phyloP scores from a whole-genome alignment of 1,140 invertebrate genomes.

The Dufourea novaeangliae region DNA sequence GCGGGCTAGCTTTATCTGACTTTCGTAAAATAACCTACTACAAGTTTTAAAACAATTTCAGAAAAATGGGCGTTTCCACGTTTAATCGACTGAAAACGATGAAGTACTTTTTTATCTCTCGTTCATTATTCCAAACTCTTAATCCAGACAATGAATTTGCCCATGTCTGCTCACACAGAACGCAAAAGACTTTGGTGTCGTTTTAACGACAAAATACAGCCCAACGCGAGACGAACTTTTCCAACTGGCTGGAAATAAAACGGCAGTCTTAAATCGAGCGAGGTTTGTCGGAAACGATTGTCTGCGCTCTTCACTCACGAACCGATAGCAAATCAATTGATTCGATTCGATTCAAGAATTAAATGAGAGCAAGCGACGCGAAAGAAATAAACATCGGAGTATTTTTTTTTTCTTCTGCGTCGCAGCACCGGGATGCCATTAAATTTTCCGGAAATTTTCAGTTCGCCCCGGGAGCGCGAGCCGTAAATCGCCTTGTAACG shows the following conservation, averaged over 20 bases:
- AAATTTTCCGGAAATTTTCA: conserved; percentile 25
- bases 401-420: too few relatives aligned
- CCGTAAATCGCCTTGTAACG: conserved; percentile 29
- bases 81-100: too few relatives aligned
- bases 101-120: too few relatives aligned
- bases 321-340: not conserved
- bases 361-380: not conserved
- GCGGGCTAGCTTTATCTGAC: too few relatives aligned
- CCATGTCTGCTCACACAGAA: too few relatives aligned
- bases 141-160: too few relatives aligned
- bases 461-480: conserved; percentile 1
- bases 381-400: not conserved
- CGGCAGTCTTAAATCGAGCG: conserved; percentile 22
- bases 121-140: too few relatives aligned
- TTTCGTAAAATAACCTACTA: too few relatives aligned
- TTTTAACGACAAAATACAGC: not conserved
- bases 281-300: conserved; percentile 18
- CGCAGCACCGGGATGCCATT: not conserved
- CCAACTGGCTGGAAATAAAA: conserved; percentile 1
- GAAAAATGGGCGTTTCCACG: too few relatives aligned
- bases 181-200: not conserved
- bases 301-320: not conserved
- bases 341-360: not conserved
- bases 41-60: too few relatives aligned
- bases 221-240: not conserved